Evolutionary conservation across 2,888 invertebrate genomes (phyloP), one percentile per base, ranked within the genome.

Genomic region (Pollenia griseotomentosa): DNA sequence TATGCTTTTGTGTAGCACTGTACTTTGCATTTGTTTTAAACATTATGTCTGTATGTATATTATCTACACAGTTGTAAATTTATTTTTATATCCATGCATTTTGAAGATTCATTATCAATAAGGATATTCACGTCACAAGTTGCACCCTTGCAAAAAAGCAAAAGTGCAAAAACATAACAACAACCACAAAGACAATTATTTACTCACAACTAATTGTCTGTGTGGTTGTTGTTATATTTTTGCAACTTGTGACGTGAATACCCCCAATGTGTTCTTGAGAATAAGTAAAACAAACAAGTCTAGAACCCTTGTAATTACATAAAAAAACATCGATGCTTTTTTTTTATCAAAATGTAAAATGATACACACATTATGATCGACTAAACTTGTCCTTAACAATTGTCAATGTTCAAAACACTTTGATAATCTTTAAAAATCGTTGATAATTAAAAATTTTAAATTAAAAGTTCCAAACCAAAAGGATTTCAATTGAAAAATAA

Each of bases 201-300:
- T n/a, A n/a, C n/a, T n/a, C n/a, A n/a, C n/a, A n/a, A n/a, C n/a
- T n/a, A n/a, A n/a, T n/a, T n/a, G n/a, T n/a, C n/a, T n/a, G n/a
- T n/a, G n/a, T n/a, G n/a, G n/a, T n/a, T n/a, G n/a, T n/a, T n/a
- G n/a, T n/a, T n/a, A n/a, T n/a, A n/a, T n/a, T n/a, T n/a, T n/a
- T n/a, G n/a, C n/a, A n/a, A n/a, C n/a, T n/a, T n/a, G n/a, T n/a
- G n/a, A n/a, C n/a, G n/a, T n/a, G n/a, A n/a, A n/a, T n/a, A n/a
- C n/a, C n/a, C n/a, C n/a, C n/a, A n/a, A 48, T 42, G 11, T 61
- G 59, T 46, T 73, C 73, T 73, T 73, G 73, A 74, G 12, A 53
- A n/a, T 53, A 16, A 14, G 40, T 16, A 12, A 40, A 23, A 23
- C 53, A 33, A 51, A n/a, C 23, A 68, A 10, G 48, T 66, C 19